Base-by-base conservation (phyloP, 2,888 invertebrate species). In the Leucophenga maculata region DNA sequence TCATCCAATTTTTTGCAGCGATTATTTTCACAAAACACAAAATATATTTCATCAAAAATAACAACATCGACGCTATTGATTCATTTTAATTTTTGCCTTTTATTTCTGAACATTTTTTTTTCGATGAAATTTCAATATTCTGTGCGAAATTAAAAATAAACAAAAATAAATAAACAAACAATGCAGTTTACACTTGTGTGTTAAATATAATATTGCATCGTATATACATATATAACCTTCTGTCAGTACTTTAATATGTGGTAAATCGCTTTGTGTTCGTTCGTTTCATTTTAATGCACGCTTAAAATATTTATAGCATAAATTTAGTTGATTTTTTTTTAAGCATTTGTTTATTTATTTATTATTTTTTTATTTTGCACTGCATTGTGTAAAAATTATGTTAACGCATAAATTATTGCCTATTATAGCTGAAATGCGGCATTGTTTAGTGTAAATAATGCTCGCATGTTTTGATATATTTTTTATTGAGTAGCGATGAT, bases 321-420 rank as follows among this genome's bases (percentile, higher is more conserved):
- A 1, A 11, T 18, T 18, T 50, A 39, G 8, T 3, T 11, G 3
- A 32, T 32, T 32, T 32, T 32, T 32, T 32, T 32, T 32, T 32
- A 32, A 6, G 32, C 32, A 32, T 11, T 11, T 39, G 11, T 11
- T 11, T 39, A 6, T 39, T 11, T 39, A 39, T 39, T 39, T 3
- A 11, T 39, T 26, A 26, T 26, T 26, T 26, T 4, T 26, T 26
- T 26, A 3, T 26, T 26, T 26, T 8, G 39, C 39, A 39, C 3
- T 26, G 26, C n/a, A 50, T 50, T 50, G 50, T 50, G n/a, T 50
- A 18, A 39, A 50, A 50, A 50, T 50, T 50, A 50, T 50, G 50
- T 50, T 16, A 50, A 50, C 50, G 50, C 50, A 50, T 50, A 50
- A 50, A 50, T 50, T 16, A 50, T 50, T 50, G n/a, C 50, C n/a